Base-by-base conservation (phyloP, 2,113 vertebrate genomes). In the Numenius arquata region DNA sequence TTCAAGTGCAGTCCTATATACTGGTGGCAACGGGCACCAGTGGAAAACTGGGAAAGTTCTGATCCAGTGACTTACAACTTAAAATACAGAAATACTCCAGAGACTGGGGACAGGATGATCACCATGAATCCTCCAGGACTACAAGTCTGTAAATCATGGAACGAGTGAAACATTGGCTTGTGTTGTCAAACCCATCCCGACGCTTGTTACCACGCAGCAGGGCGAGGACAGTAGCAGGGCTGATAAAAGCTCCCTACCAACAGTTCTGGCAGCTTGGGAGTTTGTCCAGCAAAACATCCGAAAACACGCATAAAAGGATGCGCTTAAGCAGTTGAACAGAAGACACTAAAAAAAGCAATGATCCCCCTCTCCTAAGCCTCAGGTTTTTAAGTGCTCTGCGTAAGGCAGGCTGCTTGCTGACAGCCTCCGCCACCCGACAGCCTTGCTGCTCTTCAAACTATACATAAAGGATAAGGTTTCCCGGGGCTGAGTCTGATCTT, bases 401-500 rank as follows among this genome's bases (percentile, higher is more conserved):
- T 58, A n/a, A 14, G 36, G 27, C 41, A 38, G 36, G 26, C 63
- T 73, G n/a, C 50, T 94, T n/a, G 22, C n/a, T 15, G 32, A 58
- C 72, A 83, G 50, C 32, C 15, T 48, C 58, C 43, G 23, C 34
- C 66, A 73, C 17, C 89, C 67, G 20, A 62, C 45, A 79, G 50
- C 27, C 70, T 75, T 3, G 2, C 50, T 80, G 81, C 63, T 88
- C 50, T 32, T 77, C 63, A 59, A 91, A 47, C 6, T 18, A 12
- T 36, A 77, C 43, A 7, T 80, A 50, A 63, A 85, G 25, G 65
- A 47, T 12, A 72, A 9, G n/a, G 34, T 50, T 90, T 90, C 56
- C 34, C 65, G 48, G 36, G 27, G 15, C 36, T 89, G 92, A 94
- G 88, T 81, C 76, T 38, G 63, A 84, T 93, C 95, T 88, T 62